These are phyloP conservation scores for Plotosus lineatus DNA, from an alignment of 2,113 vertebrate species.

Conservation along the genomic window DNA sequence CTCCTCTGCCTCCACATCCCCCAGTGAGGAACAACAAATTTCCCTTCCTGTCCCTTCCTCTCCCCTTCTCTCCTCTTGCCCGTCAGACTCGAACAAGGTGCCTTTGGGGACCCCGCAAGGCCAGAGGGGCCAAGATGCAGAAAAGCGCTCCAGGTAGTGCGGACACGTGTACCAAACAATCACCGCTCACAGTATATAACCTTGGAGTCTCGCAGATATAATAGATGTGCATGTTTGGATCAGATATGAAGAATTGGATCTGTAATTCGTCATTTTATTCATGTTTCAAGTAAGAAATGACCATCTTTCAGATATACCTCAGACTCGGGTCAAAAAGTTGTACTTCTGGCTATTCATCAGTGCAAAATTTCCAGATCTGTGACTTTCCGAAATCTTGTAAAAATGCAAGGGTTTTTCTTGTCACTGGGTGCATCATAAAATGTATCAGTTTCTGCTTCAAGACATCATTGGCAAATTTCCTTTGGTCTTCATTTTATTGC, in stretches of 20 bases:
- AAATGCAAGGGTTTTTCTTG: constrained; percentile 4
- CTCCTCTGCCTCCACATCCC: constrained; percentile 69
- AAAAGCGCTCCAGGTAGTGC: constrained; percentile 79
- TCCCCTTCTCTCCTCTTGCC: constrained; percentile 70
- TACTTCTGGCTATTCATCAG: neutral
- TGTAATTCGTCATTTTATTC: neutral
- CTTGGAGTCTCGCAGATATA: neutral
- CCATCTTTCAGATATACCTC: neutral
- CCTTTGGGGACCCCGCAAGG: constrained; percentile 64
- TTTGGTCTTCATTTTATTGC: neutral
- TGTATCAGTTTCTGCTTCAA: neutral
- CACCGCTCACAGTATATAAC: constrained; percentile 33
- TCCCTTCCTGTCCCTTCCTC: constrained; percentile 66
- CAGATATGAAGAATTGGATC: neutral
- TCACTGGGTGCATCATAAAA: neutral
- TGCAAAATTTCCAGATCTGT: neutral
- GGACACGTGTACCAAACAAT: constrained; percentile 44
- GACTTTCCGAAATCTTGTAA: neutral
- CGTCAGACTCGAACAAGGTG: constrained; percentile 73
- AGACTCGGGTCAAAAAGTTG: neutral
- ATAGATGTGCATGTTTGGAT: neutral
- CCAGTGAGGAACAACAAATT: constrained; percentile 71
- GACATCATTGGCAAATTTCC: neutral
- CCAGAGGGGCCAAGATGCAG: constrained; percentile 65
- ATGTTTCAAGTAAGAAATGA: neutral